A percentile compares a stretch with the other conserved stretches of the same genome.
phyloP scores from a whole-genome alignment of 1,140 invertebrate genomes.

The Plutomurus gul region DNA sequence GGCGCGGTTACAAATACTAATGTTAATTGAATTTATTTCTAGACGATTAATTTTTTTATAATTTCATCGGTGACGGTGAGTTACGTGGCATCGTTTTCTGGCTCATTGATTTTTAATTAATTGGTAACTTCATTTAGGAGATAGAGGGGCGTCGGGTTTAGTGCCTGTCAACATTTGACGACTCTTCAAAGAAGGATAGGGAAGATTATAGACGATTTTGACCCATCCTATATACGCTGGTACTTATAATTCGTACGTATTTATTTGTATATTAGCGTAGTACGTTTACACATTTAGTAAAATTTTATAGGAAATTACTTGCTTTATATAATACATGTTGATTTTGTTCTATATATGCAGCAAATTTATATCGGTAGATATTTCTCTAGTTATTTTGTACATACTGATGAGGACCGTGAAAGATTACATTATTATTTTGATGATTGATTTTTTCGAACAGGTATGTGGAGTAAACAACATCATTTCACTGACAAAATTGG shows the following conservation, averaged over 20 bases:
- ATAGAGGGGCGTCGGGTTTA: too few relatives aligned
- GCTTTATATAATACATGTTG: background rate
- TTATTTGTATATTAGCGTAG: background rate
- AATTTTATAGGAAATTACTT: background rate
- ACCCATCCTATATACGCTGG: too few relatives aligned
- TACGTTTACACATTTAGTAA: too few relatives aligned
- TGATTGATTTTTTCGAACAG: background rate
- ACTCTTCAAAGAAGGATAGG: too few relatives aligned
- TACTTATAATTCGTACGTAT: too few relatives aligned
- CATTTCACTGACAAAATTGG: background rate
- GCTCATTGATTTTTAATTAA: background rate
- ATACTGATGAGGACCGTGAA: background rate
- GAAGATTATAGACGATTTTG: too few relatives aligned
- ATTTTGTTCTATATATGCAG: too few relatives aligned
- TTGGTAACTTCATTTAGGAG: background rate
- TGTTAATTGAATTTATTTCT: slow-evolving; percentile 7
- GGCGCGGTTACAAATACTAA: background rate
- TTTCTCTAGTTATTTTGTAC: background rate
- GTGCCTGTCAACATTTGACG: background rate
- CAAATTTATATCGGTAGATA: background rate
- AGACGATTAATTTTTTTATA: background rate
- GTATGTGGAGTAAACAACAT: background rate
- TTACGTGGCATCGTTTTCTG: background rate
- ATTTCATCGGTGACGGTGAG: background rate
- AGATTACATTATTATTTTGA: background rate